Conservation (phyloP, 2,888 invertebrate species). For the Hirudinaria manillensis region DNA sequence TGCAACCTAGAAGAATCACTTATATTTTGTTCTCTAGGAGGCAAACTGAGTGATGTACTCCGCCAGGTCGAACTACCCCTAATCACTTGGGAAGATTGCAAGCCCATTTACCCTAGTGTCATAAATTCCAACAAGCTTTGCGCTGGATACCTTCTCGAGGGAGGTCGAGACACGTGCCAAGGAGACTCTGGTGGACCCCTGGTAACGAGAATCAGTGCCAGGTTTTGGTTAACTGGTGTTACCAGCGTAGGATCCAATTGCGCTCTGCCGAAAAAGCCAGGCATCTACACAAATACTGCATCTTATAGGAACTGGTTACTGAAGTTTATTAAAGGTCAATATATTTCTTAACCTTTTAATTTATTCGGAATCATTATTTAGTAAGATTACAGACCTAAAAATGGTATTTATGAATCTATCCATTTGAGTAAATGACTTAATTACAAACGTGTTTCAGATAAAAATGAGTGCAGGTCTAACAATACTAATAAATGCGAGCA, state of each 20-base stretch:
- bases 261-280: slow-evolving; percentile 30
- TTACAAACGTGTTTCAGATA: background rate
- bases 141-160: slow-evolving; percentile 67
- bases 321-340: slow-evolving; percentile 15
- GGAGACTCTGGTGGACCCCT: slow-evolving; percentile 81
- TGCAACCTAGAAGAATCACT: too few relatives aligned
- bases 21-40: slow-evolving; percentile 10
- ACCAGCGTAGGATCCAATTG: slow-evolving; percentile 31
- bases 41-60: slow-evolving; percentile 5
- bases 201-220: slow-evolving; percentile 51
- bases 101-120: slow-evolving; percentile 9
- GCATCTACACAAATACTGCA: slow-evolving; percentile 28
- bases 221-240: slow-evolving; percentile 23
- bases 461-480: slow-evolving; percentile 25
- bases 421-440: background rate
- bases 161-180: slow-evolving; percentile 73
- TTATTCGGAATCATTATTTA: background rate
- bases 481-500: slow-evolving; percentile 26
- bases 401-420: background rate
- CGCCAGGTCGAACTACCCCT: slow-evolving; percentile 19
- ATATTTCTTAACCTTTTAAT: background rate
- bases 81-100: slow-evolving; percentile 22
- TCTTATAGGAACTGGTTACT: slow-evolving; percentile 9
- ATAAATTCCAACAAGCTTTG: slow-evolving; percentile 63
- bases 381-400: background rate